phyloP scores from a whole-genome alignment of 2,888 invertebrate species.

The Drosophila imparisetae region DNA sequence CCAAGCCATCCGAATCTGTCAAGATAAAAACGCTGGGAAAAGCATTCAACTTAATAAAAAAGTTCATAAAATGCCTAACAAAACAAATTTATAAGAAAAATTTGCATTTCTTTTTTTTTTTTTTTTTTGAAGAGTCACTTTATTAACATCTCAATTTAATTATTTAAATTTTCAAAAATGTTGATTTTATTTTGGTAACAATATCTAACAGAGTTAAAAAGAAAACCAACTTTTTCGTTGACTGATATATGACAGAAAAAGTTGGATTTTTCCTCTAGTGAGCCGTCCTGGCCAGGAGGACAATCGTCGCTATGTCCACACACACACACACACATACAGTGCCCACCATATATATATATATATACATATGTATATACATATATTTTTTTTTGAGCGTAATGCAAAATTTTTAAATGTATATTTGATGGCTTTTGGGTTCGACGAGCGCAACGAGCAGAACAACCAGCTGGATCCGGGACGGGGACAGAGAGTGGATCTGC shows the following conservation, averaged over 20 bases:
- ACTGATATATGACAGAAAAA: neutral
- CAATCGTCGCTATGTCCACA: neutral
- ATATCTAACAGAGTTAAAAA: neutral
- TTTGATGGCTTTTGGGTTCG: constrained; percentile 50
- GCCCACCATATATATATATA: neutral
- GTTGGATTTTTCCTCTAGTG: neutral
- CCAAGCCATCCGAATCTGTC: neutral
- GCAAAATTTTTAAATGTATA: constrained; percentile 44
- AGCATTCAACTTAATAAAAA: neutral
- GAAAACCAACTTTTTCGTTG: neutral
- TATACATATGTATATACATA: neutral
- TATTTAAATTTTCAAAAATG: neutral
- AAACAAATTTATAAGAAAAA: neutral
- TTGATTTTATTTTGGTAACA: neutral
- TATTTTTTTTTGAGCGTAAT: constrained; percentile 11
- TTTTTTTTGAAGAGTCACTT: neutral
- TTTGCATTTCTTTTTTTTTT: neutral
- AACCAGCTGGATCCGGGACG: neutral
- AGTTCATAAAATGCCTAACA: neutral
- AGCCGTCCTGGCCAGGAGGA: neutral
- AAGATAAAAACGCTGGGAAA: neutral
- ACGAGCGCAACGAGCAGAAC: constrained; percentile 19
- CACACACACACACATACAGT: neutral
- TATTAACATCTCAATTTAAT: neutral
- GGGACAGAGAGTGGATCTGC: neutral